Evolutionary conservation across 2,888 invertebrate species (phyloP), one percentile per base, ranked within the genome.

Genomic region (Cosmorhoe ocellata): DNA sequence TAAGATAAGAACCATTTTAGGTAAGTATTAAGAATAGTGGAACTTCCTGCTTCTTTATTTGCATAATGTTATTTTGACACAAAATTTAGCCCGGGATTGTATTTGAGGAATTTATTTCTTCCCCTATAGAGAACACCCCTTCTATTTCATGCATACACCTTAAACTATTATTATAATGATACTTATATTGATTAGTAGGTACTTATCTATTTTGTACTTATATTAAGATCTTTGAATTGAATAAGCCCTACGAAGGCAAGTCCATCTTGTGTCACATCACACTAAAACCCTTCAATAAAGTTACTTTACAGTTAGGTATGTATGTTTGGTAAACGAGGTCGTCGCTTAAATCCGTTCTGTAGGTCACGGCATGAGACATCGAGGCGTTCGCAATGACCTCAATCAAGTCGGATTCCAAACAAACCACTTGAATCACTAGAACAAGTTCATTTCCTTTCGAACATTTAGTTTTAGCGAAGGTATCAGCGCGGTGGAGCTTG

Each of bases 401-500:
- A 79, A 84, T 87, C 71, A 69, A 77, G 71, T 74, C 71, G 72
- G 69, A 86, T 84, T 86, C 84, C 83, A 80, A 76, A 74, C 76
- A 66, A 69, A 75, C 70, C 66, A 69, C 67, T 69, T 53, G 67
- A 65, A 69, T 76, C 71, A 48, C 32, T 70, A 64, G 63, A 71
- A 72, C 74, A 69, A 60, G 67, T 74, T 76, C 73, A 74, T 68
- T 74, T 73, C 62, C 60, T 62, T 67, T 67, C 58, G 45, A 65
- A 64, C 67, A 62, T 56, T 58, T 58, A 58, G 62, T 56, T 61
- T 61, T 61, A 59, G 61, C 14, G 39, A 41, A 11, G 43, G 33
- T 34, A 26, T 75, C 83, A 81, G 64, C 88, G 88, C 8, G 88
- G 89, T 0, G 89, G 87, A 0, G 87, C 87, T 55, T 84, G 88